These are phyloP conservation scores for Conistra vaccinii DNA, from an alignment of 2,888 invertebrate species.

Conservation along the genomic window DNA sequence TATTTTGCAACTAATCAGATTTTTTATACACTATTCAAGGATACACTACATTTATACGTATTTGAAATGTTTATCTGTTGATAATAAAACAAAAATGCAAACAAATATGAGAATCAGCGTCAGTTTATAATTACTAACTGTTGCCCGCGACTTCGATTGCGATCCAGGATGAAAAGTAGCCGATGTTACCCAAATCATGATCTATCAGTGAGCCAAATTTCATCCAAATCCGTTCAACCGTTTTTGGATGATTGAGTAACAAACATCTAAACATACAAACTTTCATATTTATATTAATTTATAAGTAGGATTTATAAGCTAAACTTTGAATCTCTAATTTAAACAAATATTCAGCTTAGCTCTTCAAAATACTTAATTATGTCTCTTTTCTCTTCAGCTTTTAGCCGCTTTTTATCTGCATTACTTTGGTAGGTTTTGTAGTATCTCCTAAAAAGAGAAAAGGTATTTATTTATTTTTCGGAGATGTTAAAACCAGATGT, in stretches of 20 bases:
- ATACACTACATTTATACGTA: too few species aligned
- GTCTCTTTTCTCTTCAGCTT: background rate
- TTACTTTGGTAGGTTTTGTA: background rate
- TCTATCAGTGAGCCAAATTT: background rate
- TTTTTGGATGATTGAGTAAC: background rate
- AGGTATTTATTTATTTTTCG: too few species aligned
- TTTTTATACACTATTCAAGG: background rate
- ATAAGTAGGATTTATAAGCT: background rate
- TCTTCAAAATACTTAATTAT: background rate
- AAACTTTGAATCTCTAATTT: background rate
- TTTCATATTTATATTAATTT: background rate
- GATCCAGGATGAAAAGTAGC: background rate
- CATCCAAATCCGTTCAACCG: background rate
- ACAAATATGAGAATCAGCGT: background rate
- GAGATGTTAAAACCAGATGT: too few species aligned
- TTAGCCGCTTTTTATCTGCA: background rate
- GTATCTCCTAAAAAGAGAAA: background rate
- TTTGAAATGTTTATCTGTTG: background rate
- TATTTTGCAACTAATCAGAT: background rate
- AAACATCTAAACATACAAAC: background rate
- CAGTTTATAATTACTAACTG: background rate
- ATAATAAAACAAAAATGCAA: background rate
- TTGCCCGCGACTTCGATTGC: background rate
- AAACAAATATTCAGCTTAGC: background rate
- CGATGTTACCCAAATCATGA: background rate